These are phyloP conservation scores for Phoxinus dragarum DNA, from an alignment of 2,797 vertebrate genomes.

Conservation along the genomic window DNA sequence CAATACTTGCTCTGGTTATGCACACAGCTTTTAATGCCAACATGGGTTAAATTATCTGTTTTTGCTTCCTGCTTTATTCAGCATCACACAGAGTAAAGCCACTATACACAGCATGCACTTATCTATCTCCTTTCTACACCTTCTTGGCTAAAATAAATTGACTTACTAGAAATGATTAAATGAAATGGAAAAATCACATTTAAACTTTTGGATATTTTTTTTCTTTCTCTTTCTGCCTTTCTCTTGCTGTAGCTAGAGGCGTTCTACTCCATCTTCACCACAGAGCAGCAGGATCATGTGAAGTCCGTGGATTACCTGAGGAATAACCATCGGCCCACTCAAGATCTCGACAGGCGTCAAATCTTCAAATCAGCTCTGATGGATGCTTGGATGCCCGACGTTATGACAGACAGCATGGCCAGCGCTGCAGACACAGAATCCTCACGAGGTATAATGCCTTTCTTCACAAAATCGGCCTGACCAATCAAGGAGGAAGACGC, in stretches of 20 bases:
- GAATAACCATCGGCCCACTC: constrained; percentile 95
- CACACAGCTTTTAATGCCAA: neutral
- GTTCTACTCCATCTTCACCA: constrained; percentile 99
- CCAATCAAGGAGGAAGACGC: neutral
- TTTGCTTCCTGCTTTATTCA: constrained; percentile 17
- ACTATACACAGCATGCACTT: neutral
- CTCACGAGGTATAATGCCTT: constrained; percentile 85
- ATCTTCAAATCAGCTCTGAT: constrained; percentile 93
- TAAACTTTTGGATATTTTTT: neutral
- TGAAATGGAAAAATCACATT: neutral
- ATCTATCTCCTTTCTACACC: neutral
- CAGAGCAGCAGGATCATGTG: constrained; percentile 98
- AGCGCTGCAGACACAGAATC: constrained; percentile 89
- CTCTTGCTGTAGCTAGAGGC: constrained; percentile 87
- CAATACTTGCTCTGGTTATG: neutral
- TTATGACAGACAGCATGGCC: constrained; percentile 82
- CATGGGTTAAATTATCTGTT: neutral
- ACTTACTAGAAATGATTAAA: neutral
- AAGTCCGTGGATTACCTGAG: constrained; percentile 97
- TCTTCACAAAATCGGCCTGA: neutral
- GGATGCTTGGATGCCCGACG: constrained; percentile 92
- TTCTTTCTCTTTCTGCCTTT: constrained; percentile 61
- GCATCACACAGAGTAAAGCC: neutral
- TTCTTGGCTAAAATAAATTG: neutral
- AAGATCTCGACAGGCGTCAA: constrained; percentile 84